These are phyloP conservation scores for Pan paniscus DNA, from an alignment of 2,113 vertebrate species.

Conservation along the genomic window DNA sequence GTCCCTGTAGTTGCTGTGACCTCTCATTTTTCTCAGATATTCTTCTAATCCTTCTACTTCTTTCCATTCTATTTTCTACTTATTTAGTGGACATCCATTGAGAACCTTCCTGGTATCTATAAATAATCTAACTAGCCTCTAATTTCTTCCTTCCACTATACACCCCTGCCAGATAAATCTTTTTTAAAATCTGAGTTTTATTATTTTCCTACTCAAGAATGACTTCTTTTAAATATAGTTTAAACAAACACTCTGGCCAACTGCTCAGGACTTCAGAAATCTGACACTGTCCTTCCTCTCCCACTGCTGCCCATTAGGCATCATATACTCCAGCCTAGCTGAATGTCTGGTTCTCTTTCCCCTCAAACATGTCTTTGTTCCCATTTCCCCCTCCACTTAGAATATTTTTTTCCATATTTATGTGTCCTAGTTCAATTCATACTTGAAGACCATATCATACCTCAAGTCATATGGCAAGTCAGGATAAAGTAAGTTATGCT, in stretches of 20 bases:
- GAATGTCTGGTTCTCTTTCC: background rate
- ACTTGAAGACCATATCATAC: slow-evolving; percentile 13
- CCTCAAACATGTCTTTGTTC: background rate
- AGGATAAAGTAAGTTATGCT: slow-evolving; percentile 10
- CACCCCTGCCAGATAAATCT: background rate
- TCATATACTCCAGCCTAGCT: background rate
- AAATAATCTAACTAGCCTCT: slow-evolving; percentile 34
- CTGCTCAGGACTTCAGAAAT: background rate
- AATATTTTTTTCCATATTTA: background rate
- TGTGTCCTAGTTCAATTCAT: background rate
- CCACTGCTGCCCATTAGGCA: background rate
- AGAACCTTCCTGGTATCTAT: background rate
- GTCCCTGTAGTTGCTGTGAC: background rate
- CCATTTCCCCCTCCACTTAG: background rate
- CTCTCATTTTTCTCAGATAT: background rate
- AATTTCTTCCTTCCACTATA: slow-evolving; percentile 1
- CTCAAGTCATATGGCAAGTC: background rate
- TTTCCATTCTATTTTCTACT: background rate
- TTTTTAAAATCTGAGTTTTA: slow-evolving; percentile 44
- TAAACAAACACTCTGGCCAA: background rate
- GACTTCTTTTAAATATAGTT: background rate
- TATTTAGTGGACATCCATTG: background rate
- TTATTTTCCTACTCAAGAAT: background rate
- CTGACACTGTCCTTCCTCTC: background rate
- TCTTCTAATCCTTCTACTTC: background rate